Evolutionary conservation across 2,888 invertebrate genomes (phyloP).

Genomic region (Ptychoptera albimana): DNA sequence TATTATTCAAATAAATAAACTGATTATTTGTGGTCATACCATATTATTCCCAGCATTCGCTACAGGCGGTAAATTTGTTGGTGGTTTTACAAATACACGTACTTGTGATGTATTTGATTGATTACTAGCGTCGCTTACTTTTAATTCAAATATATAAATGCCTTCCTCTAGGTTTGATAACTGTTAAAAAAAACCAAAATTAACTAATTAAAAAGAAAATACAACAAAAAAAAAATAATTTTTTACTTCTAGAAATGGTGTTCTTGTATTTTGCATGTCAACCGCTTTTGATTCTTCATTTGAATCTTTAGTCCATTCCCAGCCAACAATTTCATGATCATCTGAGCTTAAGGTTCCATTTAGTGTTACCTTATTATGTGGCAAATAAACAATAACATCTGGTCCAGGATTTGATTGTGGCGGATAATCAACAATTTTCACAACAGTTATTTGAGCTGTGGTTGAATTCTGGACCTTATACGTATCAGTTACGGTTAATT

Average conservation of each 20-base stretch:
- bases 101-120: slow-evolving; percentile 78
- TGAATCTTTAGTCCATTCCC: slow-evolving; percentile 91
- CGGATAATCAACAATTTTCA: slow-evolving; percentile 86
- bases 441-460: slow-evolving; percentile 73
- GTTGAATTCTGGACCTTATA: slow-evolving; percentile 76
- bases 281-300: slow-evolving; percentile 80
- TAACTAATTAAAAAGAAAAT: background rate
- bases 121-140: slow-evolving; percentile 82
- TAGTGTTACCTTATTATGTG: slow-evolving; percentile 69
- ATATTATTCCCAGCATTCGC: slow-evolving; percentile 47
- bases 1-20: background rate
- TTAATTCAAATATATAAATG: slow-evolving; percentile 82
- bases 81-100: slow-evolving; percentile 84
- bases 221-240: slow-evolving; percentile 2
- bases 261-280: slow-evolving; percentile 90
- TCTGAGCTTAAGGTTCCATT: slow-evolving; percentile 86
- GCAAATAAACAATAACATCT: slow-evolving; percentile 78
- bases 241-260: slow-evolving; percentile 55
- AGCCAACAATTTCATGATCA: slow-evolving; percentile 81
- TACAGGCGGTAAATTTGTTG: slow-evolving; percentile 67
- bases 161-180: slow-evolving; percentile 84
- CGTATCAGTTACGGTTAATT: slow-evolving; percentile 80
- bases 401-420: slow-evolving; percentile 89
- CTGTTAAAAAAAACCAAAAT: slow-evolving; percentile 15
- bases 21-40: slow-evolving; percentile 13